Evolutionary conservation across 2,113 vertebrate species (phyloP).

Genomic region (Ceuthmochares aereus): DNA sequence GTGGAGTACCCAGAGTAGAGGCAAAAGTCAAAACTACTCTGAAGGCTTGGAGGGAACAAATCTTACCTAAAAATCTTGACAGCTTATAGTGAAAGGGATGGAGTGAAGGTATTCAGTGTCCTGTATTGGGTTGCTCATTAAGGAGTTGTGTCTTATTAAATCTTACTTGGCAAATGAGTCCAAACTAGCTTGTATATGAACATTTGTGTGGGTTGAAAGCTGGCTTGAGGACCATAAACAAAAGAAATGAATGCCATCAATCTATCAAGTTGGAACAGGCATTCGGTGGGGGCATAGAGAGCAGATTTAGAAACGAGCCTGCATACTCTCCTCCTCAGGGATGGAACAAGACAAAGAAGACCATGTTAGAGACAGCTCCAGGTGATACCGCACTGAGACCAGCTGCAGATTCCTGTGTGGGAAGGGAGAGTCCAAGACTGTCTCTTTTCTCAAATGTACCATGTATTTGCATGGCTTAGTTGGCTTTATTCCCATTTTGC

Average conservation of each 20-base stretch:
- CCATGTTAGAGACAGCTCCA: neutral
- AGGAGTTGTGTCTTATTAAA: conserved; percentile 10
- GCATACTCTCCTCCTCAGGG: neutral
- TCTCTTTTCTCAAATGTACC: neutral
- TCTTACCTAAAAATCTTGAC: neutral
- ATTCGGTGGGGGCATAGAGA: neutral
- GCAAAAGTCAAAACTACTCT: neutral
- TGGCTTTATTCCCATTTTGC: neutral
- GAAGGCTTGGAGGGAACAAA: neutral
- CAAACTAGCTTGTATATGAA: conserved; percentile 10
- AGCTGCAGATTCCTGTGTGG: conserved; percentile 49
- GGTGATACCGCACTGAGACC: neutral
- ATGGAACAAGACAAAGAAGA: conserved; percentile 14
- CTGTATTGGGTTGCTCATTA: neutral
- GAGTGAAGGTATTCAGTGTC: neutral
- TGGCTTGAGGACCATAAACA: conserved; percentile 66
- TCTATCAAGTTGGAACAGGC: conserved; percentile 66
- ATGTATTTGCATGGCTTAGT: neutral
- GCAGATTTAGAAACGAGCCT: neutral
- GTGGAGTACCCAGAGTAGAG: neutral
- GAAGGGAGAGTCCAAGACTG: conserved; percentile 29
- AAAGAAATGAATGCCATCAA: conserved; percentile 55
- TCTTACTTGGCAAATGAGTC: conserved; percentile 15
- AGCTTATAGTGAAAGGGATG: neutral
- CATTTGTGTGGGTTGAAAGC: conserved; percentile 57